Evolutionary conservation across 2,888 invertebrate species (phyloP), one percentile per base, ranked within the genome.

Genomic region (Anodontia alba): DNA sequence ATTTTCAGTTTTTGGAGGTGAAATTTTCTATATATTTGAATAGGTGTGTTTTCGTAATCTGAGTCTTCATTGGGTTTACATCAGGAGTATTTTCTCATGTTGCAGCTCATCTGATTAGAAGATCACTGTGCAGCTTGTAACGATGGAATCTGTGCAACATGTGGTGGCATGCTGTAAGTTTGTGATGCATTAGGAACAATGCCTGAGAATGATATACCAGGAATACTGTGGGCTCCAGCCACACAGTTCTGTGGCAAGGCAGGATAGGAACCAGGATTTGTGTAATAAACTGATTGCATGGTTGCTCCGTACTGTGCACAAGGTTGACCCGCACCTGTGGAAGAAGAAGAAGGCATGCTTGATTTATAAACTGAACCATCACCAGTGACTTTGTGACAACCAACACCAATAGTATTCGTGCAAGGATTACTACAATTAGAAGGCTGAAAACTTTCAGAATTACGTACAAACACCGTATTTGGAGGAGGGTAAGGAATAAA

Each of bases 311-410:
- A 62, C 62, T 62, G 62, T 62, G 62, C 31, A 62, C 62, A 62
- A 62, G 69, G 69, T 26, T 76, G 78, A 78, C 82, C 66, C 20
- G 46, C 46, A 71, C 76, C 86, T 86, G 86, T 80, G 71, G 83
- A 86, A 73, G 80, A 77, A 81, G 75, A 78, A 83, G 81, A 78
- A 83, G 75, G 81, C 86, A 86, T 81, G 83, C 81, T 83, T 79
- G 49, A 73, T 78, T 82, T 86, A 57, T 72, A 54, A 62, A 23
- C 33, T 79, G 74, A 77, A 77, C 86, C 86, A 81, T 81, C 86
- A 86, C 86, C 86, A 81, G 42, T 72, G 57, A 81, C 74, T 75
- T 75, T 83, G 78, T 78, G 67, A 67, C 73, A 74, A 78, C 73
- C 46, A 29, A 43, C 36, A 36, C 46, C 71, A 70, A 31, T 17